phyloP scores from a whole-genome alignment of 2,888 invertebrate species.

The Arge pagana region DNA sequence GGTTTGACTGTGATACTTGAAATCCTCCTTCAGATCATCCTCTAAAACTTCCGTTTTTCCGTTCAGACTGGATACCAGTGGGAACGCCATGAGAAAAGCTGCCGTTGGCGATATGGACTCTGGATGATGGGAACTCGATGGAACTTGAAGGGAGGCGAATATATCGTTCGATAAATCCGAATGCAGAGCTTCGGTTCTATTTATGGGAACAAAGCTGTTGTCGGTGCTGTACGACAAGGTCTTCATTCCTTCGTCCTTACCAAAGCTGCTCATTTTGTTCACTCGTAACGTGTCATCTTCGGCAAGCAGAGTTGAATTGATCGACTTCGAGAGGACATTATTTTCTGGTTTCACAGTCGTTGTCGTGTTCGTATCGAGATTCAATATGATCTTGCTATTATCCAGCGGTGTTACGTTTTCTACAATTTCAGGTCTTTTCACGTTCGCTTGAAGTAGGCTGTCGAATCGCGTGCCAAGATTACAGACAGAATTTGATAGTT shows the following conservation, averaged over 20 bases:
- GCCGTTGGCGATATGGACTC: constrained; percentile 75
- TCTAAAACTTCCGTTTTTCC: constrained; percentile 63
- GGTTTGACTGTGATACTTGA: constrained; percentile 55
- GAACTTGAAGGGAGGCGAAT: constrained; percentile 66
- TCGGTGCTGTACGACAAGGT: constrained; percentile 47
- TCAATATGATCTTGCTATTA: constrained; percentile 49
- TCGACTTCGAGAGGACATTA: constrained; percentile 1
- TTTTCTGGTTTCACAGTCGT: constrained; percentile 51
- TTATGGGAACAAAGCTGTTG: constrained; percentile 53
- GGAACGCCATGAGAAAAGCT: constrained; percentile 76
- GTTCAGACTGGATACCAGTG: constrained; percentile 68
- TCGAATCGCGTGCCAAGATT: constrained; percentile 46
- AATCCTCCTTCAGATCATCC: constrained; percentile 61
- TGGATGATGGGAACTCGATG: constrained; percentile 62
- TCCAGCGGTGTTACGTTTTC: constrained; percentile 34
- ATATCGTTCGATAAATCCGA: constrained; percentile 66
- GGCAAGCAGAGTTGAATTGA: neutral
- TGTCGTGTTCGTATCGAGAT: constrained; percentile 54
- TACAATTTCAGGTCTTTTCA: constrained; percentile 36
- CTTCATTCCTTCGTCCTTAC: constrained; percentile 38
- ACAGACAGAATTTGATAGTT: constrained; percentile 33
- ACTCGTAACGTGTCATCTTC: constrained; percentile 17
- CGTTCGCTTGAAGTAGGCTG: constrained; percentile 41
- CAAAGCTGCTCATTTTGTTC: constrained; percentile 19
- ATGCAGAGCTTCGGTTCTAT: constrained; percentile 48